Evolutionary conservation across 2,797 vertebrate genomes (phyloP).

Genomic region (Pantherophis alleghaniensis): DNA sequence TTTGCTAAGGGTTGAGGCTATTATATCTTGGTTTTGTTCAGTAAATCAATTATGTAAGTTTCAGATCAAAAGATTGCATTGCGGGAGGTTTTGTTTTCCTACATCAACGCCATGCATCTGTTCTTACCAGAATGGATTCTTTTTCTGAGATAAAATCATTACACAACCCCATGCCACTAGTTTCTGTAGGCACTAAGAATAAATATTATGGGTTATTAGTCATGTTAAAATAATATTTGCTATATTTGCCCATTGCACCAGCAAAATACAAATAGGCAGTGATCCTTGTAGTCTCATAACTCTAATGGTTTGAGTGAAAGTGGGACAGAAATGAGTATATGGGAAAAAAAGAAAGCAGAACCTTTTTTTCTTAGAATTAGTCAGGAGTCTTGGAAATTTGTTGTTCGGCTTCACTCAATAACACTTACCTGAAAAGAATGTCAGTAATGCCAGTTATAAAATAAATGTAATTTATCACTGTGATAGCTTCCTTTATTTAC

Average conservation of each 20-base stretch:
- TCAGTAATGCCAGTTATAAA: neutral
- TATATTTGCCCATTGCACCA: slow-evolving; percentile 57
- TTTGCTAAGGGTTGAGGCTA: slow-evolving; percentile 32
- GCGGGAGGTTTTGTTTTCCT: slow-evolving; percentile 53
- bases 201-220: slow-evolving; percentile 52
- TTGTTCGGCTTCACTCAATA: neutral
- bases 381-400: neutral
- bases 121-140: slow-evolving; percentile 59
- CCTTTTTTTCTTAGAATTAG: neutral
- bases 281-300: neutral
- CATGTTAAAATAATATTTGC: slow-evolving; percentile 49
- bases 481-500: neutral
- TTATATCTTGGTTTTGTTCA: slow-evolving; percentile 46
- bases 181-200: slow-evolving; percentile 48
- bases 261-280: slow-evolving; percentile 3
- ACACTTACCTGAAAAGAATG: neutral
- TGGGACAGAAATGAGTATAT: neutral
- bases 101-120: slow-evolving; percentile 35
- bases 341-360: slow-evolving; percentile 8
- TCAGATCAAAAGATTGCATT: slow-evolving; percentile 57
- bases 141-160: slow-evolving; percentile 53
- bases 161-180: slow-evolving; percentile 19
- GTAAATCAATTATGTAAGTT: slow-evolving; percentile 61
- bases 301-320: neutral
- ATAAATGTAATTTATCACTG: neutral